Evolutionary conservation across 2,888 invertebrate genomes (phyloP), one percentile per base, ranked within the genome.

Genomic region (Himalopsyche kuldschensis): DNA sequence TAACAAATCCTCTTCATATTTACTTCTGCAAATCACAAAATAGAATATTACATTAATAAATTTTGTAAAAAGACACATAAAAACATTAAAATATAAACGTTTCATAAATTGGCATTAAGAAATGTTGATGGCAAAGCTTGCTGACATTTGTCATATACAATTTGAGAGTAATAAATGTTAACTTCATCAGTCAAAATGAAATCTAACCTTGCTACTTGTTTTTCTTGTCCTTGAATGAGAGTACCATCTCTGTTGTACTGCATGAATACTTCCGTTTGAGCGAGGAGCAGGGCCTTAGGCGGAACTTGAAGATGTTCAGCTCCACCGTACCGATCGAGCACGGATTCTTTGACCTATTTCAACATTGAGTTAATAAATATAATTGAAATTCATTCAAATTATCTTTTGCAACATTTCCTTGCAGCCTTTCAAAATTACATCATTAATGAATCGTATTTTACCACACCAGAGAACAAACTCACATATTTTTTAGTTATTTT

Each of bases 221-320:
- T 97, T 89, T 99, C 99, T 83, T 96, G 95, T 0, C 99, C 99
- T 88, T 94, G 94, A 0, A 94, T 94, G 0, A 97, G 91, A 86
- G 97, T 97, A 1, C 99, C 99, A 87, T 97, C 96, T 80, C 98
- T 92, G 35, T 98, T 98, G 91, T 99, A 99, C 88, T 98, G 97
- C 0, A 97, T 95, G 90, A 99, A 99, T 88, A 97, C 94, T 89
- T 99, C 99, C 0, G 97, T 98, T 90, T 99, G 99, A 0, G 98
- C 98, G 80, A 99, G 89, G 4, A 98, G 91, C 75, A 99, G 90
- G n/a, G 97, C 95, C 87, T 95, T 95, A 0, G 98, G 97, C 0
- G 97, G 98, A 0, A 94, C 96, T 86, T 97, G 91, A 55, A 98
- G 90, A 89, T 99, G 97, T 88, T 99, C 97, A 86, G 96, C 96